phyloP scores from a whole-genome alignment of 2,888 invertebrate species.

The Platynereis dumerilii region DNA sequence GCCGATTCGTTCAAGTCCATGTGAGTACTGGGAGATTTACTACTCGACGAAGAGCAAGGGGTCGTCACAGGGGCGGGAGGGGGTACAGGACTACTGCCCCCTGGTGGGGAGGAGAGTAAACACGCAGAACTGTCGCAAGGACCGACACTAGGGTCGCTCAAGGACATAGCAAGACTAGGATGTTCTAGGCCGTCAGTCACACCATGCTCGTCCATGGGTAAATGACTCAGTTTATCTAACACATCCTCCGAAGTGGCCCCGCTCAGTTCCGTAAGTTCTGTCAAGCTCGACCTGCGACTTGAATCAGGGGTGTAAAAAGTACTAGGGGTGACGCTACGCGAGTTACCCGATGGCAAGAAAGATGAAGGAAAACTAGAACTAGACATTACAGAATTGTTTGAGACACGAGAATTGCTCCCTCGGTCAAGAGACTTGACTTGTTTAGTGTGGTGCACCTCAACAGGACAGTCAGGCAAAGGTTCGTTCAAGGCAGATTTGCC shows the following conservation, averaged over 20 bases:
- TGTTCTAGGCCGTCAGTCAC: background rate
- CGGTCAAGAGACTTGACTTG: too few species aligned
- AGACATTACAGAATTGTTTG: too few species aligned
- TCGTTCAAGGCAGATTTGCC: background rate
- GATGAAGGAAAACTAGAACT: conserved; percentile 3
- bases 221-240: too few species aligned
- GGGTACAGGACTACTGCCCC: background rate
- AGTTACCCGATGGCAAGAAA: conserved; percentile 1
- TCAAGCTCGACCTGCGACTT: conserved; percentile 21
- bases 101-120: too few species aligned
- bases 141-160: too few species aligned
- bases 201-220: background rate
- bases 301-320: conserved; percentile 24
- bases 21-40: conserved; percentile 14
- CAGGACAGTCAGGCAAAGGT: background rate
- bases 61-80: conserved; percentile 1
- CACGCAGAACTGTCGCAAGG: too few species aligned
- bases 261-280: conserved; percentile 7
- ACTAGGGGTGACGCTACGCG: conserved; percentile 18
- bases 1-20: conserved; percentile 29
- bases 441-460: too few species aligned
- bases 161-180: too few species aligned
- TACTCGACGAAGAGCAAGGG: background rate
- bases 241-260: background rate
- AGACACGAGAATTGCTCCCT: too few species aligned